Base-by-base conservation (phyloP, 2,113 vertebrate genomes). In the Nerophis ophidion region DNA sequence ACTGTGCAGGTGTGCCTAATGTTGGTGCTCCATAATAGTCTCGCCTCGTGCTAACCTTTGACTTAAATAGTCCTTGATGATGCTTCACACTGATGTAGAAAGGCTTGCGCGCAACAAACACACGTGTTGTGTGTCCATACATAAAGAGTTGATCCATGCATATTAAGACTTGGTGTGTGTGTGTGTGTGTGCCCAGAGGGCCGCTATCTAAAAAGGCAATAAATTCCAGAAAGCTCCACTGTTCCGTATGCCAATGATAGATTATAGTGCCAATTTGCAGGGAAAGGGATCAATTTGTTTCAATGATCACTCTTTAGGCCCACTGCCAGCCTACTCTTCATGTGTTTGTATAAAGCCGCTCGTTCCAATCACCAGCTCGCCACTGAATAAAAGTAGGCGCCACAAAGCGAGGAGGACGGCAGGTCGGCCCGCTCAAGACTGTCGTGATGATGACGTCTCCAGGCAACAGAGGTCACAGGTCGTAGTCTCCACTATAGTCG, bases 271-370 rank as follows among this genome's bases (percentile, higher is more conserved):
- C 94, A 94, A 93, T 97, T 94, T 94, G 93, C 95, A 95, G 87
- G 91, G 94, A 94, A 91, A 93, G 94, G 90, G 93, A 97, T 98
- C 95, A 92, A 97, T 98, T 97, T 95, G 92, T 95, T 93, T 94
- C 92, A 94, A 95, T 95, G 93, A 96, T 96, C 93, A 93, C 91
- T 93, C 91, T 92, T 93, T 92, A 93, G 94, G 92, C 92, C 85
- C 90, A 90, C 92, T 90, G 93, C 93, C 93, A 94, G 91, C 55
- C 19, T 65, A 57, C 66, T 86, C 71, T 80, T 92, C 84, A 87
- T 89, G 55, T 86, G 88, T 90, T 82, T 86, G 85, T 85, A 77
- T 26, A 82, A 87, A 66, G 59, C 89, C 81, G 86, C 80, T 77
- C 68, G 75, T 79, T 76, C 68, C 57, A 77, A 73, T 74, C 64